Base-by-base conservation (phyloP, 2,888 invertebrate species). In the Nysson spinosus region DNA sequence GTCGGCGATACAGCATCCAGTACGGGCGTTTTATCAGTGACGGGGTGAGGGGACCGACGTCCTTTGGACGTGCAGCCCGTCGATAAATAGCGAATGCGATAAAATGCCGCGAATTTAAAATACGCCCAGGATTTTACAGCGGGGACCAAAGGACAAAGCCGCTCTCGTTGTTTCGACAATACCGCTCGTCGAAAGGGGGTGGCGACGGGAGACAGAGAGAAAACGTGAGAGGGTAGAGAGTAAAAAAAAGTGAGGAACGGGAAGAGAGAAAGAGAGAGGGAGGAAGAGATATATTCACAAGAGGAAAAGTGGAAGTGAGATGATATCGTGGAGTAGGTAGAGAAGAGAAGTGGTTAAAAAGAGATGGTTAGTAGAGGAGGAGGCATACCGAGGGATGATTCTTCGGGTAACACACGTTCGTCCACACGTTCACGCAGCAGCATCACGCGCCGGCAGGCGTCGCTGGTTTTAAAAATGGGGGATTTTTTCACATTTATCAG, bases 401-500 rank as follows among this genome's bases (percentile, higher is more conserved):
- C 75, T 76, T 76, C 74, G 75, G 63, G 68, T 71, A 69, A 73
- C 74, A 75, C 74, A 75, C 71, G 76, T 72, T 71, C 64, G 69
- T 39, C 55, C 64, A 60, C 72, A 62, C 61, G 64, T 64, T 62
- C 66, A 61, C 71, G 72, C 68, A 78, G 55, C 69, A 63, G 75
- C 80, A 78, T 80, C 75, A 73, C 72, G 69, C 72, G 72, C 72
- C 77, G 69, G 72, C 72, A 71, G 69, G 74, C 77, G 72, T 72
- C 71, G 77, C 67, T 76, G 78, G 73, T 75, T 77, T 72, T 78
- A 79, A 80, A 79, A 82, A 81, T 80, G 75, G 78, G 73, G 77
- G 72, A 81, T 80, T 83, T 80, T 80, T 81, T 81, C 79, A 78
- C 82, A 85, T 85, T 84, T 84, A 85, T 85, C 85, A 78, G 78